Evolutionary conservation across 1,140 invertebrate species (phyloP), one percentile per base, ranked within the genome.

Genomic region (Caenorhabditis remanei): DNA sequence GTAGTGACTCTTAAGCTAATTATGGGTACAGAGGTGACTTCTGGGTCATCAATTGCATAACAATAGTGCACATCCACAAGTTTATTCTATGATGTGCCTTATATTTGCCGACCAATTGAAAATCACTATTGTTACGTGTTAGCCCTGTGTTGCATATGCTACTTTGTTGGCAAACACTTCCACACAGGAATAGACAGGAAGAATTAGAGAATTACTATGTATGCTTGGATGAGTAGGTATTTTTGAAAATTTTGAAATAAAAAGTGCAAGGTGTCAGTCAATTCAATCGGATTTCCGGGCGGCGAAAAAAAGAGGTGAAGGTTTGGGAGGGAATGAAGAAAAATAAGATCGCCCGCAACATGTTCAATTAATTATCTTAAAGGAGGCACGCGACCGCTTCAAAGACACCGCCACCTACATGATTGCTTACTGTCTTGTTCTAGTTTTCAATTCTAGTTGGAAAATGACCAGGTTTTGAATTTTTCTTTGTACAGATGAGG

Each of bases 321-420:
- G 71, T 2, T n/a, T 13, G 21, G 11, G 13, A 50, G 40, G n/a
- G 9, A 14, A 24, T 24, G 46, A 24, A 3, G 71, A 79, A 79
- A 43, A 79, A 79, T 53, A 53, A 50, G 46, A 79, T 50, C 71
- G 71, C 71, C 61, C 43, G 46, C 71, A 50, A 79, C 71, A 50
- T 79, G 71, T 79, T 79, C 71, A 79, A 79, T 79, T 79, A 79
- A 79, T 79, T 79, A 79, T 79, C 71, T 79, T 79, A 79, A 79
- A 79, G 71, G 46, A 79, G 71, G 71, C 71, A 79, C 71, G 71
- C 71, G 71, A 79, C 71, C 8, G 46, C 71, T 50, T 79, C 71
- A 79, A 79, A 79, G 71, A n/a, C 40, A 79, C 71, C 71, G 71
- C 71, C 46, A 79, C 71, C 71, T 79, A 79, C 71, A n/a, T 79